Evolutionary conservation across 2,888 invertebrate genomes (phyloP), one percentile per base, ranked within the genome.

Genomic region (Lampropteryx suffumata): DNA sequence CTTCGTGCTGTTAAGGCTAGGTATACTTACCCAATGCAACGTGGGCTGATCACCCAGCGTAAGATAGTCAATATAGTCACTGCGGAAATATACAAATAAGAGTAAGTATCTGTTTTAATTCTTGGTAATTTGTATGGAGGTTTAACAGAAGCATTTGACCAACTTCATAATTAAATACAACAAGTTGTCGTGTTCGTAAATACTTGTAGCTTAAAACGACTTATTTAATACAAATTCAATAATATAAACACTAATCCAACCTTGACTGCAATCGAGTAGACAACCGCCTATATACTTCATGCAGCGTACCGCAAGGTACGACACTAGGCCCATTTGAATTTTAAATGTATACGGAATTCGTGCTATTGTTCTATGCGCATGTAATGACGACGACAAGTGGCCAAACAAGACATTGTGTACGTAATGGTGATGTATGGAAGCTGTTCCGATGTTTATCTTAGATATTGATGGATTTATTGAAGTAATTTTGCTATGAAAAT

Each of bases 291-390:
- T 35, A 26, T 27, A 29, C 32, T 50, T 59, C 64, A 69, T 64
- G 63, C 69, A 71, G 67, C 55, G 65, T 71, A 59, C 65, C 56
- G 48, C 78, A 76, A 76, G 76, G 73, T 60, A 64, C 64, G 54
- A 50, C 49, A 53, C 65, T 69, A 49, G 64, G 67, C 59, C 66
- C 63, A 80, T 82, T 78, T 82, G 72, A 75, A 73, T 75, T 79
- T 76, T 73, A 79, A 82, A 82, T 79, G 55, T 54, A 59, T 28
- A 43, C 47, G 44, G 50, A 53, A 55, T 58, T 56, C 34, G 45
- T 40, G 26, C 55, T 51, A 59, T 62, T 59, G 62, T 59, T 51
- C 49, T 42, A 34, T 39, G 41, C 9, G 28, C 36, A 26, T 35
- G 37, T 39, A 49, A 42, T 48, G 44, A 51, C 48, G 44, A 51